phyloP scores from a whole-genome alignment of 1,140 invertebrate genomes.

The Trichonephila clavipes region DNA sequence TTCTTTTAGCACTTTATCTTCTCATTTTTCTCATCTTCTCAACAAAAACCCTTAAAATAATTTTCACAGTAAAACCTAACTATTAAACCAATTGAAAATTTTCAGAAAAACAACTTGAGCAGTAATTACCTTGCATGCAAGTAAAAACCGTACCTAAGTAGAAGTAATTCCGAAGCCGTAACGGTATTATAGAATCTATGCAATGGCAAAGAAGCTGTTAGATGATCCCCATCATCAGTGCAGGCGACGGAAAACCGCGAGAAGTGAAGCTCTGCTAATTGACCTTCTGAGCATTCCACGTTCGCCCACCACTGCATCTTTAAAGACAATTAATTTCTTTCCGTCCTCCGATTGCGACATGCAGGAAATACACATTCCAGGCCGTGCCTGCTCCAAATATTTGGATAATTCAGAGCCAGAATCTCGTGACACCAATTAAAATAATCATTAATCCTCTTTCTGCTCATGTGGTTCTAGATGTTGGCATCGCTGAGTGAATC shows the following conservation, averaged over 20 bases:
- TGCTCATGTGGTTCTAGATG: neutral
- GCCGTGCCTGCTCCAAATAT: neutral
- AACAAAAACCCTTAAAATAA: no score
- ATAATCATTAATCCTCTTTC: neutral
- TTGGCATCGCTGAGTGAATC: no score
- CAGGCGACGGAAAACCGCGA: constrained; percentile 18
- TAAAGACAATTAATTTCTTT: constrained; percentile 50
- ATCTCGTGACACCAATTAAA: constrained; percentile 10
- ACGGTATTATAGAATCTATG: no score
- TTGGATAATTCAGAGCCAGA: neutral
- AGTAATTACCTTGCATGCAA: no score
- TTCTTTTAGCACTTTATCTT: no score
- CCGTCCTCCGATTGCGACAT: neutral
- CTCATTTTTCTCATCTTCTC: no score
- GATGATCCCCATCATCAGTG: neutral
- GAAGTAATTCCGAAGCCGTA: no score
- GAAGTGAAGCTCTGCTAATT: neutral
- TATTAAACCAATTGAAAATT: no score
- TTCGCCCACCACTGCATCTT: neutral
- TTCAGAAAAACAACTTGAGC: no score
- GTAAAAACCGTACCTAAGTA: no score
- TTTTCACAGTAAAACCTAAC: no score
- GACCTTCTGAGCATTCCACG: neutral
- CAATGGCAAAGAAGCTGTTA: no score
- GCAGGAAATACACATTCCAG: neutral